Evolutionary conservation across 2,113 vertebrate species (phyloP), one percentile per base, ranked within the genome.

Genomic region (Hippocampus mohnikei): DNA sequence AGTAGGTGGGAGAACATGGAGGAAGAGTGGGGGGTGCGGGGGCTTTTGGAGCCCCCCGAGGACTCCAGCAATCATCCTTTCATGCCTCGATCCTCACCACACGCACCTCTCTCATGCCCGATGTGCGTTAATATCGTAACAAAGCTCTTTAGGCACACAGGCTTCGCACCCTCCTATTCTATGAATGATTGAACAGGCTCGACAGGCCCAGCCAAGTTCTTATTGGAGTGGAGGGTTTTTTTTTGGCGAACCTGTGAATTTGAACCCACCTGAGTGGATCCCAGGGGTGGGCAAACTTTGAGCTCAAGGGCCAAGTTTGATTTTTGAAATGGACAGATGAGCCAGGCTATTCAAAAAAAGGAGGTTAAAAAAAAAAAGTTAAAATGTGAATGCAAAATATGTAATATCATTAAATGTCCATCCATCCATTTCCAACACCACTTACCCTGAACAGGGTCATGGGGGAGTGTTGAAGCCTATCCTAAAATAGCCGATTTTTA

Each of bases 141-240:
- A 81, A 71, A 85, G 80, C 76, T 87, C 85, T 88, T 84, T 81
- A 76, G 74, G 85, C 81, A 67, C 74, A 80, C 72, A 72, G 71
- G 72, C 48, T 71, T 73, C 75, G 48, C 75, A 70, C 29, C 68
- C 46, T 82, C 74, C 74, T 77, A 62, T 20, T 68, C 72, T 77
- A 44, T 82, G 40, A 66, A 79, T 52, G 59, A 84, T 68, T 80
- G 73, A 83, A 81, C 3, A 4, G 63, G 37, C 65, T 83, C 69
- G 16, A 62, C 71, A 3, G 70, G 62, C 75, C 27, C 27, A 8
- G 37, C 18, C 23, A 64, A 0, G 20, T 76, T 46, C 27, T 66
- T 62, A 33, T 63, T 58, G 59, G 0, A 61, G 27, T 50, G 69
- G 69, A 82, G 72, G 44, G 8, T 11, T 44, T 13, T 44, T 33